Evolutionary conservation across 2,113 vertebrate species (phyloP).

Genomic region (Sylvietta virens): DNA sequence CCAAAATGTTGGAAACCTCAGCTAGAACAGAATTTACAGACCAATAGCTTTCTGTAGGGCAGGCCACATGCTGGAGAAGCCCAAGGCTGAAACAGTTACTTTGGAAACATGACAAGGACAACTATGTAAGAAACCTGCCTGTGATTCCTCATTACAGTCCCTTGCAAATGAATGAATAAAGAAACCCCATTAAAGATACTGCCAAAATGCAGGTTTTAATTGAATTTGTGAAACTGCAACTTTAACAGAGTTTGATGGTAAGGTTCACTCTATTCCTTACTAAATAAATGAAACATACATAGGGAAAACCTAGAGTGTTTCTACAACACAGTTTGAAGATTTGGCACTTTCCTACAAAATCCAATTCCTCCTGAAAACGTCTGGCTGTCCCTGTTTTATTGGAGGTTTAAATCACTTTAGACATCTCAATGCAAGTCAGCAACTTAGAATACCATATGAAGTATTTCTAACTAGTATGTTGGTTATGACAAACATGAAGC

Average conservation of each 20-base stretch:
- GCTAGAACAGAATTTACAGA: neutral
- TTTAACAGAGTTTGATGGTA: neutral
- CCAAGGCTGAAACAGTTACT: neutral
- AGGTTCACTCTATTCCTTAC: neutral
- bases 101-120: neutral
- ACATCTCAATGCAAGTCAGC: neutral
- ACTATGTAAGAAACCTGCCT: neutral
- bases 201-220: neutral
- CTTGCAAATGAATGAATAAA: rapidly evolving
- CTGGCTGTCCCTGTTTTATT: neutral
- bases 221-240: neutral
- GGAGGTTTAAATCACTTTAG: neutral
- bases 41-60: neutral
- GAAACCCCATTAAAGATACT: neutral
- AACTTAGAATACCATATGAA: neutral
- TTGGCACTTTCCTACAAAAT: neutral
- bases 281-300: neutral
- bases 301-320: neutral
- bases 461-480: neutral
- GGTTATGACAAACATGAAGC: neutral
- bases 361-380: neutral
- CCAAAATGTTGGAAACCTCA: neutral
- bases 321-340: neutral
- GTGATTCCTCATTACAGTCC: neutral
- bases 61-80: neutral